Evolutionary conservation across 2,797 vertebrate species (phyloP).

Genomic region (Psittacula derbiana): DNA sequence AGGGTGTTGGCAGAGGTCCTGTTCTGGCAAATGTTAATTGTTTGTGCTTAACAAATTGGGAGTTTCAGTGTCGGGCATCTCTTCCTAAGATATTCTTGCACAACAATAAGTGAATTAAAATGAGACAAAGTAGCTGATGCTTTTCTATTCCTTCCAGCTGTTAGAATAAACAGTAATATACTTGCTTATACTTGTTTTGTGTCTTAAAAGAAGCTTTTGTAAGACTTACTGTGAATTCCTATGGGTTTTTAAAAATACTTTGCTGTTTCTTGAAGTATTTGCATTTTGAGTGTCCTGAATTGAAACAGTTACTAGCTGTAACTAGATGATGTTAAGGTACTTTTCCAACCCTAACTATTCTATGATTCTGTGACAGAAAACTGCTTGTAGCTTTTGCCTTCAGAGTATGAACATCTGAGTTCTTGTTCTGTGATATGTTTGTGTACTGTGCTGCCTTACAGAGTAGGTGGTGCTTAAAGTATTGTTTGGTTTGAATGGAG

Average conservation of each 20-base stretch:
- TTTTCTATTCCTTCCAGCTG: constrained; percentile 4
- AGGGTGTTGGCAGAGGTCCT: not conserved
- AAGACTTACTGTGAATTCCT: not conserved
- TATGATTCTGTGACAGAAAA: not conserved
- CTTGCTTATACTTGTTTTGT: not conserved
- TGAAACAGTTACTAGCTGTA: not conserved
- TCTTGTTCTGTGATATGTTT: not conserved
- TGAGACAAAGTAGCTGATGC: not conserved
- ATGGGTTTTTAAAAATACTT: not conserved
- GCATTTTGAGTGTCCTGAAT: not conserved
- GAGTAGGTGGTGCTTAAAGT: not conserved
- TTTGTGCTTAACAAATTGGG: not conserved
- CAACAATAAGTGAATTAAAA: constrained; percentile 32
- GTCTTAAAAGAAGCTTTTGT: not conserved
- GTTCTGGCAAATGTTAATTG: constrained; percentile 1
- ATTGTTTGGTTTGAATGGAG: not conserved
- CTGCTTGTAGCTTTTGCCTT: not conserved
- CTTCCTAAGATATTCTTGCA: not conserved
- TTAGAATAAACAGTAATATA: not conserved
- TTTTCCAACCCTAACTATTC: too few relatives aligned
- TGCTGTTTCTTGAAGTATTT: not conserved
- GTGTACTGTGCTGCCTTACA: not conserved
- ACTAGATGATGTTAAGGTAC: too few relatives aligned
- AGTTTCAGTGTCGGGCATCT: constrained; percentile 8
- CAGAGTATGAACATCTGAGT: not conserved